These are phyloP conservation scores for Lasioglossum malachurum DNA, from an alignment of 2,888 invertebrate genomes.

Conservation along the genomic window DNA sequence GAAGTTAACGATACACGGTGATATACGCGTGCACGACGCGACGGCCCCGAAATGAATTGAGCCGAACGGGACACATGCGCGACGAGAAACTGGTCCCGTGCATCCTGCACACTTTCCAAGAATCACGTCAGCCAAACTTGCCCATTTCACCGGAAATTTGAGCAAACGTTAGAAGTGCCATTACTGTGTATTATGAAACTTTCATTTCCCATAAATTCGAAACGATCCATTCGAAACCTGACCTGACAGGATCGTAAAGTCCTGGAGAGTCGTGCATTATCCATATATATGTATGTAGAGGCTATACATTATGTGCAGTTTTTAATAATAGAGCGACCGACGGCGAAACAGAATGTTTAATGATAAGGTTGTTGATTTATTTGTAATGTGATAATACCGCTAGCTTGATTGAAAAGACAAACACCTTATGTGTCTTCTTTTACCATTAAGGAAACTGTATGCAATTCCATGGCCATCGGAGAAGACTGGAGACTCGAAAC, in stretches of 20 bases:
- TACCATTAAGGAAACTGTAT: neutral
- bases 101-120: neutral
- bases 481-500: neutral
- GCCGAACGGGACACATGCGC: neutral
- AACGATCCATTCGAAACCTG: neutral
- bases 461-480: neutral
- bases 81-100: neutral
- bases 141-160: neutral
- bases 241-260: neutral
- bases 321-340: neutral
- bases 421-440: neutral
- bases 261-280: too few relatives aligned
- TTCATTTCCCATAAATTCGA: neutral
- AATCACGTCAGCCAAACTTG: neutral
- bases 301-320: neutral
- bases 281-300: too few relatives aligned
- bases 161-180: neutral
- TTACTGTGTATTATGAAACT: neutral
- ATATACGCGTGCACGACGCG: neutral
- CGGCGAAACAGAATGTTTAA: neutral
- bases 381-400: too few relatives aligned
- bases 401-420: too few relatives aligned
- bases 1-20: conserved; percentile 6
- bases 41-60: conserved; percentile 7
- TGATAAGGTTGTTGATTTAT: neutral